Conservation (phyloP, 2,113 vertebrate genomes). For the Patagioenas fasciata region DNA sequence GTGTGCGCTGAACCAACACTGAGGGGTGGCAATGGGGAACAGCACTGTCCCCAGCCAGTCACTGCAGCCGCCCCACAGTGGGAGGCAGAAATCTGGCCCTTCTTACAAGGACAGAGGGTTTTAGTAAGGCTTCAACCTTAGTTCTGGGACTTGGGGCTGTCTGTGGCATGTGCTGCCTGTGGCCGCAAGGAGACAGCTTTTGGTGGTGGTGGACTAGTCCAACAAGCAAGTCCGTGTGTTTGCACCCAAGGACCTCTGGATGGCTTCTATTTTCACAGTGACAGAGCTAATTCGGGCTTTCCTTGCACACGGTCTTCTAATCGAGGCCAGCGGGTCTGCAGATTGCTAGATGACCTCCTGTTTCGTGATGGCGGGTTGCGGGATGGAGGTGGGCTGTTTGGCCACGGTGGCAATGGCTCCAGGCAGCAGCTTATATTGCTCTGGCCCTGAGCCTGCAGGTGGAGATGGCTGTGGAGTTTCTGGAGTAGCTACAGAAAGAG, state of each 20-base stretch:
- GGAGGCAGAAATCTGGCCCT: neutral
- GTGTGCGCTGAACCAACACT: neutral
- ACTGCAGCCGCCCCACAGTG: neutral
- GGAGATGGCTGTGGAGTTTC: slow-evolving; percentile 97
- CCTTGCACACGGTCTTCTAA: neutral
- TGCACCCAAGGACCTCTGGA: neutral
- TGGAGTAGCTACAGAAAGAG: slow-evolving; percentile 87
- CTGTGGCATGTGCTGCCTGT: neutral
- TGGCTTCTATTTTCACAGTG: slow-evolving; percentile 49
- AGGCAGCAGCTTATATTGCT: slow-evolving; percentile 94
- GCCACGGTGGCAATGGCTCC: slow-evolving; percentile 90
- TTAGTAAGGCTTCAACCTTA: neutral
- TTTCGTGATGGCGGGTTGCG: slow-evolving; percentile 92
- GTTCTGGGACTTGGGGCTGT: slow-evolving; percentile 1
- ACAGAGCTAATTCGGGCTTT: neutral
- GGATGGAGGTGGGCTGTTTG: slow-evolving; percentile 90
- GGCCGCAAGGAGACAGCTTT: slow-evolving; percentile 30
- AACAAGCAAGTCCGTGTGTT: neutral
- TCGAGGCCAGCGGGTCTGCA: neutral
- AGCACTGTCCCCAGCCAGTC: neutral
- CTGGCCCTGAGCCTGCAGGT: slow-evolving; percentile 88
- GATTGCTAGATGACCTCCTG: slow-evolving; percentile 92
- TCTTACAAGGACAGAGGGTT: neutral
- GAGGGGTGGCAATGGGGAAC: neutral
- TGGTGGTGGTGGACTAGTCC: neutral